Base-by-base conservation (phyloP, 2,797 vertebrate genomes). In the Cryptoprocta ferox region DNA sequence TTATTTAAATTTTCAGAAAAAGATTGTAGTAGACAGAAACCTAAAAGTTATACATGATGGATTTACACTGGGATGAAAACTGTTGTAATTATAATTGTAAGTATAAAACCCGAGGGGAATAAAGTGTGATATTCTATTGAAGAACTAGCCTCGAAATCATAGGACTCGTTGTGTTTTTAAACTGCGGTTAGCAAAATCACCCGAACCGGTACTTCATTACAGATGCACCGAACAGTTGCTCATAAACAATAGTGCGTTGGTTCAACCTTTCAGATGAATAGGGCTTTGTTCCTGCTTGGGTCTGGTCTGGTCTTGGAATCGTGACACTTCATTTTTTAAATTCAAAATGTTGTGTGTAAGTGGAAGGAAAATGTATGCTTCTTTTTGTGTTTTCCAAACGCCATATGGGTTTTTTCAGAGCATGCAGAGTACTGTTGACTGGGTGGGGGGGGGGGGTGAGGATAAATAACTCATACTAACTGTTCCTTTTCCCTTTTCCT, bases 231-330 rank as follows among this genome's bases (percentile, higher is more conserved):
- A 98, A 96, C n/a, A 95, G 96, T 85, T 84, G 68, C 90, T 97
- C 92, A 84, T 95, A 98, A 98, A 98, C 97, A 98, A 98, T 95
- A 65, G 79, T 50, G 81, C 90, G 30, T 98, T 97, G 90, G 93
- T 94, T 98, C 96, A 98, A 94, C 53, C 97, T 98, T 95, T 92
- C 73, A 68, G 66, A 98, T 87, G 97, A 98, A 98, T 98, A 94
- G 82, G 68, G 75, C 98, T 98, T 98, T 98, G 98, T 98, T 98
- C 95, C 96, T 94, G 79, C 91, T 95, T 97, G 73, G 61, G 96
- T 97, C 93, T 97, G 61, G 96, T 97, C 93, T 97, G 97, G 92
- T 98, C 96, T 97, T 96, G 39, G 59, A 68, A 96, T 95, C 98
- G 96, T 80, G 93, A 95, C 89, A 97, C 86, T 97, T 79, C 94